Evolutionary conservation across 2,113 vertebrate species (phyloP).

Genomic region (Neolamprologus caudopunctatus): DNA sequence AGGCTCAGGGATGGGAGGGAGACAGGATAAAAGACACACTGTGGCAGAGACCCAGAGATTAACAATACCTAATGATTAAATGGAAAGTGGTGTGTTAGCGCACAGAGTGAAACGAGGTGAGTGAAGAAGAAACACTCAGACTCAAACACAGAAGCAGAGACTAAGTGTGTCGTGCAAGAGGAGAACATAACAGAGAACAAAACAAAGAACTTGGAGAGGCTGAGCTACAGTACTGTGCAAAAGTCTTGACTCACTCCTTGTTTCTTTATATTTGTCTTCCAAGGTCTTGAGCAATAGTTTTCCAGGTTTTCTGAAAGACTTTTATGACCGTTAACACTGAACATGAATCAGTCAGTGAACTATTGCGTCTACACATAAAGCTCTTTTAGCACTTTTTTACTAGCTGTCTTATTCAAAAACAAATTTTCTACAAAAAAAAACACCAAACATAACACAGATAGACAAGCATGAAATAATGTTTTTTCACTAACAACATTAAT

Average conservation of each 20-base stretch:
- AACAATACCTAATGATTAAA: neutral
- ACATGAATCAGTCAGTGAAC: neutral
- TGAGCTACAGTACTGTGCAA: neutral
- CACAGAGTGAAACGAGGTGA: neutral
- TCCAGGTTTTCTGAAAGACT: neutral
- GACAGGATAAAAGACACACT: neutral
- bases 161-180: neutral
- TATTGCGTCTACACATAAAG: neutral
- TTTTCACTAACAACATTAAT: neutral
- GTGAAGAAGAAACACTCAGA: neutral
- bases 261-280: neutral
- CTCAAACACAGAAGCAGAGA: neutral
- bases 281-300: neutral
- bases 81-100: neutral
- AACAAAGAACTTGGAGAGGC: neutral
- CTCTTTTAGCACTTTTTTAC: neutral
- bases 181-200: neutral
- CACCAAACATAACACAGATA: neutral
- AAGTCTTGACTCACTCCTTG: neutral
- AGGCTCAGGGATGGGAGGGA: neutral
- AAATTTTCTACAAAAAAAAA: rapidly evolving
- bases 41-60: neutral
- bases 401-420: neutral
- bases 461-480: neutral
- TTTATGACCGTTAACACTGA: neutral